Evolutionary conservation across 2,113 vertebrate species (phyloP), one percentile per base, ranked within the genome.

Genomic region (Dasyprocta punctata): DNA sequence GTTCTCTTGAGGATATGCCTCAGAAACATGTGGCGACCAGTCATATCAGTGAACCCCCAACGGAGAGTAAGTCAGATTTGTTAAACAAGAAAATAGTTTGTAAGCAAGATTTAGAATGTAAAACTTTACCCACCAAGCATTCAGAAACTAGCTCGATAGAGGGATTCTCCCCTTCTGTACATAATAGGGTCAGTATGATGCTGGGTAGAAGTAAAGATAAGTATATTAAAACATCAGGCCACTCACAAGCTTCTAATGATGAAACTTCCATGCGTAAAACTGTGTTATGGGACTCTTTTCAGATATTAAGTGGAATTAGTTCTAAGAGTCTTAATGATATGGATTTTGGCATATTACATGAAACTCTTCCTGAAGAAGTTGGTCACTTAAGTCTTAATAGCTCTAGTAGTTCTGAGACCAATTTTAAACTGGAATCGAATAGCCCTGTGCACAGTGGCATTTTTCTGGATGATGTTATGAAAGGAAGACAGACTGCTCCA

Each of bases 311-410:
- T 89, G 85, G 69, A 73, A 71, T 92, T 86, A 96, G 28, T 94
- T 92, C 44, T 85, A 1, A 95, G 0, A 33, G 11, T 93, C 0
- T 0, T 81, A 94, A 97, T n/a, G 49, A 49, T 96, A 0, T 1
- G 49, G 47, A 67, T 24, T 20, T 82, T 87, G 95, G 97, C 4
- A 98, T 99, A 98, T 80, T 97, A 80, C 86, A 97, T 54, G 98
- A 99, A 94, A 98, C 97, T 6, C 24, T 99, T 97, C 98, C 98
- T 96, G 98, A 98, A 81, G 97, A 97, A 92, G 41, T 1, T 95
- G 87, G 28, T 75, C 16, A 4, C 26, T 3, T 95, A 58, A 95
- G 96, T 98, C 1, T 81, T 71, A 94, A 71, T 63, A 77, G 82
- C 47, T 95, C 82, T 85, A 1, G 1, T 91, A 89, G 0, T 92